Base-by-base conservation (phyloP, 2,113 vertebrate genomes). In the Tychaedon coryphoeus region DNA sequence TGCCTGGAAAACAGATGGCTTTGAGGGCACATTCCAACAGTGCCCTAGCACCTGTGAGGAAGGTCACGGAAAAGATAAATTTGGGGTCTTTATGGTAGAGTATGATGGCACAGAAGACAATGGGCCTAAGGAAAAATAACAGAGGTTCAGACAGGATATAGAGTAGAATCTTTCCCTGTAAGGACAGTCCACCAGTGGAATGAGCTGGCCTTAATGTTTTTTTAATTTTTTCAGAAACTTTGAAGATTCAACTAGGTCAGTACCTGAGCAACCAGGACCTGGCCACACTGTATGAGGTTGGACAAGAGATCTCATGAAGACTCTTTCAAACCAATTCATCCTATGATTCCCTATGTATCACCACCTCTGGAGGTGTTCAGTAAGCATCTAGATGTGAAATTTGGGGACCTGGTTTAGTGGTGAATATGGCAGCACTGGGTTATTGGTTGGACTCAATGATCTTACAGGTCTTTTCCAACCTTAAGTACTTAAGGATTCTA, bases 101-200 rank as follows among this genome's bases (percentile, higher is more conserved):
- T 25, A 34, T 2, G 3, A 62, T 0, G 0, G 14, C 31, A 80
- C 47, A 81, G 67, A 77, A 70, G 19, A 62, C n/a, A 71, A 10
- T 6, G 8, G 12, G 13, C 9, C 19, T 26, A 58, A 50, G 23
- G 15, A 50, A 60, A 89, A 81, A 12, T 16, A 88, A 47, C 20
- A 83, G 34, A 28, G 36, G 16, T 73, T 86, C 54, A 40, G 10
- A 48, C 8, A 54, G 42, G 38, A 58, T 36, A n/a, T 6, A 45
- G 0, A 5, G 20, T 64, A 75, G 71, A 81, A 42, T 3, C 15
- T 28, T 77, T 74, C 43, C 47, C 66, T 11, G 2, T 38, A 67
- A 71, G 38, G 14, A 71, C 43, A 82, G 33, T 42, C 51, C 56
- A 71, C n/a, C 50, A 80, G 14, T 6, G 15, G 36, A 83, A 80